Conservation (phyloP, 2,888 invertebrate species). For the Odontothrips loti region DNA sequence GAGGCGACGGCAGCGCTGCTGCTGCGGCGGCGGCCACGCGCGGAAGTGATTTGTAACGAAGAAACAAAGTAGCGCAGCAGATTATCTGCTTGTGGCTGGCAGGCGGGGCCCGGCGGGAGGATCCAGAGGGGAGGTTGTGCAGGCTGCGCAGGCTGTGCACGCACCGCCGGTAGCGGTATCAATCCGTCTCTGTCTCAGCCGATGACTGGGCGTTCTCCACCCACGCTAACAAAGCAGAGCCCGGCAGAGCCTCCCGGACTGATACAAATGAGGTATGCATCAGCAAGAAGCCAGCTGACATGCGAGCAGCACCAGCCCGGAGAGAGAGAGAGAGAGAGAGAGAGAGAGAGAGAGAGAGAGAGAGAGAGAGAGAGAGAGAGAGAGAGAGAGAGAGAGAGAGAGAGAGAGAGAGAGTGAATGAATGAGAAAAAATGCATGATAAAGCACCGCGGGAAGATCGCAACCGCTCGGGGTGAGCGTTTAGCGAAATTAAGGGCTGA, state of each 20-base stretch:
- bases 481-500: too few relatives aligned
- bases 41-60: neutral
- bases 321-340: too few relatives aligned
- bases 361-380: too few relatives aligned
- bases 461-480: too few relatives aligned
- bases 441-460: too few relatives aligned
- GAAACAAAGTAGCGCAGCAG: neutral
- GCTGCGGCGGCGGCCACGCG: neutral
- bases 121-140: neutral
- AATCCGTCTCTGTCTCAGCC: constrained; percentile 4
- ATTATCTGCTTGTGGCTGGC: neutral
- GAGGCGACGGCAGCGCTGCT: neutral
- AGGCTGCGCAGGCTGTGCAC: too few relatives aligned
- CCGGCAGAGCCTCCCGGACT: neutral
- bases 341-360: too few relatives aligned
- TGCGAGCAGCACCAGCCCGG: too few relatives aligned
- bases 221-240: neutral
- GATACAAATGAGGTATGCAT: constrained; percentile 22
- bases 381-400: too few relatives aligned
- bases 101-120: neutral
- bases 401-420: too few relatives aligned
- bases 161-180: neutral
- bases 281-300: constrained; percentile 10
- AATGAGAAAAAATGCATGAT: too few relatives aligned
- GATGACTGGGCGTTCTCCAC: constrained; percentile 24